Percentiles rank a stretch among this genome's conserved stretches.
Conservation (phyloP, 2,888 invertebrate genomes). For the Rhaphigaster nebulosa region DNA sequence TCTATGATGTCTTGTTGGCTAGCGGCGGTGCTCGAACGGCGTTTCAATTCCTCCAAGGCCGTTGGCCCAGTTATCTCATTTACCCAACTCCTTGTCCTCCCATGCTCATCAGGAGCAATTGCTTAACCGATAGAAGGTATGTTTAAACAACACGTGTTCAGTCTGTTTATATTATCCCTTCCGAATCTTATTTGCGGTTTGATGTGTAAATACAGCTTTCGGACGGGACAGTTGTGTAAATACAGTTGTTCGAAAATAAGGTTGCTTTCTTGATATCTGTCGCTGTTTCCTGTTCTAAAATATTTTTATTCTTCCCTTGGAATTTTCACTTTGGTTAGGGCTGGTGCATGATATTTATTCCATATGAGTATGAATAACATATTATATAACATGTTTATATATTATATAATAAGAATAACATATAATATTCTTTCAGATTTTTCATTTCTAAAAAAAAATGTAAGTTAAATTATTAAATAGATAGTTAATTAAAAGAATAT, state of each 20-base stretch:
- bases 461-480: too few species aligned
- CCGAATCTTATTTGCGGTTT: neutral
- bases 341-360: too few species aligned
- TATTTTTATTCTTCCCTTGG: neutral
- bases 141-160: neutral
- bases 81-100: neutral
- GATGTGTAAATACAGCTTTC: neutral
- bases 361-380: too few species aligned
- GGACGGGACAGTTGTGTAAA: constrained; percentile 7
- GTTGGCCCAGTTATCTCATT: constrained; percentile 11
- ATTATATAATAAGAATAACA: too few species aligned
- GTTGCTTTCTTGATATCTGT: neutral
- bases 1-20: neutral
- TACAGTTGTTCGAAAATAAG: neutral
- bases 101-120: neutral
- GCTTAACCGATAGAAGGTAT: neutral
- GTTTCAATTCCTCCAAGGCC: constrained; percentile 10
- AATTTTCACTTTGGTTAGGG: neutral
- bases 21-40: neutral
- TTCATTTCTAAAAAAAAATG: too few species aligned
- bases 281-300: neutral
- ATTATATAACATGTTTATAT: too few species aligned
- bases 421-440: too few species aligned
- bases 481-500: too few species aligned
- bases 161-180: neutral